Conservation (phyloP, 2,113 vertebrate species). For the Sylvia atricapilla region DNA sequence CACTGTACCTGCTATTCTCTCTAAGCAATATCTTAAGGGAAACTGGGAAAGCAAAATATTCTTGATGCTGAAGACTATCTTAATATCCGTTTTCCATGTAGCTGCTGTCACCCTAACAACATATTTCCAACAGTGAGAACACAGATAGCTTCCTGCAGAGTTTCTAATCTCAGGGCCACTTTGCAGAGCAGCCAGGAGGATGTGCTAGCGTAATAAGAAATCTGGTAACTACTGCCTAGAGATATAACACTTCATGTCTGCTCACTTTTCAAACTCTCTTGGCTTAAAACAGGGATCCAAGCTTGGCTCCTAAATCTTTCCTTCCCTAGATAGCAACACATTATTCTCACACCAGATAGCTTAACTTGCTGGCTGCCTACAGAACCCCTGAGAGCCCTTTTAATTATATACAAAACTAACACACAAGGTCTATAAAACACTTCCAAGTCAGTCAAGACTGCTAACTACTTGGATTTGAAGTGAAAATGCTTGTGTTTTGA, state of each 20-base stretch:
- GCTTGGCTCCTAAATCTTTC: conserved; percentile 36
- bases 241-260: conserved; percentile 10
- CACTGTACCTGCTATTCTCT: neutral
- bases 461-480: neutral
- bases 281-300: conserved; percentile 20
- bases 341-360: conserved; percentile 23
- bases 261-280: conserved; percentile 14
- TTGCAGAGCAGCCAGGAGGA: conserved; percentile 60
- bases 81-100: conserved; percentile 29
- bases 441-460: conserved; percentile 17
- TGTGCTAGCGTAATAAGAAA: conserved; percentile 14
- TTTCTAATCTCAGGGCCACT: conserved; percentile 51
- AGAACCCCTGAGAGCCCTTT: conserved; percentile 30
- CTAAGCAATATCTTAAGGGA: neutral
- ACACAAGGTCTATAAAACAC: conserved; percentile 32
- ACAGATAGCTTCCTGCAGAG: conserved; percentile 47
- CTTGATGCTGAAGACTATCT: neutral
- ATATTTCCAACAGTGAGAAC: conserved; percentile 39
- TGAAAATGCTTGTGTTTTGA: neutral
- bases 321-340: conserved; percentile 15
- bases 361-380: conserved; percentile 33
- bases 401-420: conserved; percentile 56
- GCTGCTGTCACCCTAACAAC: conserved; percentile 38
- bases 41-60: neutral
- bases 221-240: conserved; percentile 36